These are phyloP conservation scores for Latheticus oryzae DNA, from an alignment of 2,888 invertebrate species.

Conservation along the genomic window DNA sequence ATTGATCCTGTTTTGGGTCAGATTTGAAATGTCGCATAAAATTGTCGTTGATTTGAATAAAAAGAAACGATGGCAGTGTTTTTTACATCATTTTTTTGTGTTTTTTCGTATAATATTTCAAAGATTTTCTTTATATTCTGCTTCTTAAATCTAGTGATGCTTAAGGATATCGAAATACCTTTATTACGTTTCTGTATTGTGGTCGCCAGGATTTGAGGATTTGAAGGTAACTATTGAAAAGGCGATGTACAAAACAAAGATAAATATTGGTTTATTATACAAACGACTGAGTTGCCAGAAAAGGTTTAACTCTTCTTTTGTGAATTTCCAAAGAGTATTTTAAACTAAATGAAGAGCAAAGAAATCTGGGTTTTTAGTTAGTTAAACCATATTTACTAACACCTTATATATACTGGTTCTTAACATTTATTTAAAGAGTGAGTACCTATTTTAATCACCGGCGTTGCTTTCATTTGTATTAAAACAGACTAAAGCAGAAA, in stretches of 20 bases:
- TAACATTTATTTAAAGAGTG: constrained; percentile 40
- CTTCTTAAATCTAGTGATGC: constrained; percentile 17
- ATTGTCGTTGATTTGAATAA: constrained; percentile 31
- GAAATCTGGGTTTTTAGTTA: too few species aligned
- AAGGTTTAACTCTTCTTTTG: constrained; percentile 40
- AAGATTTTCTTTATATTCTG: constrained; percentile 16
- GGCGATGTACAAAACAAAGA: constrained; percentile 37
- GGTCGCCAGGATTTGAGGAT: constrained; percentile 32
- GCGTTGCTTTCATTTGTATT: constrained; percentile 42
- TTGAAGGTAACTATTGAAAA: constrained; percentile 38
- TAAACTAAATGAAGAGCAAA: too few species aligned
- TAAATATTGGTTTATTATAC: constrained; percentile 39
- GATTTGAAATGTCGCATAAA: constrained; percentile 26
- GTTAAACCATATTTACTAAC: too few species aligned
- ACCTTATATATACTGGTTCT: constrained; percentile 44
- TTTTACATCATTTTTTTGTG: constrained; percentile 24
- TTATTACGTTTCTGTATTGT: constrained; percentile 27
- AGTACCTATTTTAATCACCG: constrained; percentile 35
- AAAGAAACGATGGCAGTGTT: constrained; percentile 9
- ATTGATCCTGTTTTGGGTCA: constrained; percentile 27
- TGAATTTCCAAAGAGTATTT: constrained; percentile 40
- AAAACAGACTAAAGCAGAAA: constrained; percentile 44
- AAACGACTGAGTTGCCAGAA: constrained; percentile 35
- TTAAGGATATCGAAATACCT: constrained; percentile 32
- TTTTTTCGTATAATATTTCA: constrained; percentile 23